Percentiles rank a stretch among this genome's conserved stretches.
Evolutionary conservation across 1,140 invertebrate genomes (phyloP).

Genomic region (Harpegnathos saltator): DNA sequence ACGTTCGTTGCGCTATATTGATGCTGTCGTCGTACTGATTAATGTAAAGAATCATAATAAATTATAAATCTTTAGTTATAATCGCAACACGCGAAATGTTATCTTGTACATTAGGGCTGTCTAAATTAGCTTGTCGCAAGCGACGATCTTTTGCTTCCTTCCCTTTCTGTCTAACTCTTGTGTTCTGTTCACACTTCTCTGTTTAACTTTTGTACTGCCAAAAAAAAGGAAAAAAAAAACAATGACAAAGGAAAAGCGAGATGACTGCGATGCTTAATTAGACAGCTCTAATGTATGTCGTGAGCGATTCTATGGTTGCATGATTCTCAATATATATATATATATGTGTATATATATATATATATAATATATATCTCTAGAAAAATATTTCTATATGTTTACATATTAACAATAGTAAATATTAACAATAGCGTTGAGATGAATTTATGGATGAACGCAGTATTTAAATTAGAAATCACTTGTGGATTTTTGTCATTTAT

Average conservation of each 20-base stretch:
- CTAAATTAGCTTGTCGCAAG: too few relatives aligned
- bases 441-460: constrained; percentile 40
- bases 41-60: constrained; percentile 48
- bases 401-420: constrained; percentile 71
- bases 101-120: too few relatives aligned
- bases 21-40: constrained; percentile 15
- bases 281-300: constrained; percentile 15
- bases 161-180: too few relatives aligned
- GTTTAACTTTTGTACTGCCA: too few relatives aligned
- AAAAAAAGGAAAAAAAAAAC: too few relatives aligned
- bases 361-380: constrained; percentile 65
- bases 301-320: constrained; percentile 32
- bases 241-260: too few relatives aligned
- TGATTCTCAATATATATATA: not conserved
- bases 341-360: constrained; percentile 25
- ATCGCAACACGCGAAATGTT: constrained; percentile 20
- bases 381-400: constrained; percentile 72
- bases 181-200: too few relatives aligned
- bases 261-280: too few relatives aligned
- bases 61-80: constrained; percentile 39
- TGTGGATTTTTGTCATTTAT: constrained; percentile 57
- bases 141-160: too few relatives aligned
- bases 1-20: constrained; percentile 43
- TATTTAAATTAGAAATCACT: constrained; percentile 67
- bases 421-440: constrained; percentile 70